Base-by-base conservation (phyloP, 2,888 invertebrate genomes). In the Arge pagana region DNA sequence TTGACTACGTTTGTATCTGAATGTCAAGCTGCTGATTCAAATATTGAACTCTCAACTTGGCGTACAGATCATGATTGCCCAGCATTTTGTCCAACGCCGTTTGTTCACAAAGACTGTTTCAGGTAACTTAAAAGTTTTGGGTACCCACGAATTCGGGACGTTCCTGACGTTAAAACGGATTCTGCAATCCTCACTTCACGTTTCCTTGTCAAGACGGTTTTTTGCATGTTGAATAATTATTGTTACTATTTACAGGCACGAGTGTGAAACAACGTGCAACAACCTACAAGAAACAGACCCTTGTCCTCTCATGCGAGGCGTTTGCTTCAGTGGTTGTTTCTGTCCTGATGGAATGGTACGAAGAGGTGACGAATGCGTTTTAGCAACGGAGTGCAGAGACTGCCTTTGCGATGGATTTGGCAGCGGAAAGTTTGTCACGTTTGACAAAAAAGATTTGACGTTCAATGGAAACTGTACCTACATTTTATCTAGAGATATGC, bases 391-490 rank as follows among this genome's bases (percentile, higher is more conserved):
- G 52, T 93, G 93, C 66, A 81, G 85, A 48, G 90, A 93, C 70
- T 92, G 92, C 80, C 75, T 83, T 79, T 85, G 78, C 55, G 85
- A 87, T 60, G 86, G 89, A 0, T 82, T 88, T 54, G 93, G 93
- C 0, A 85, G 89, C 43, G 86, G 91, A 1, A 88, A 91, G 66
- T 92, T 90, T 74, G 81, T 86, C 53, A 90, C 89, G 21, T 96
- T 92, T 69, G 94, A 95, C 71, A 85, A 87, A 16, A 85, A 83
- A 55, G 87, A 88, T 64, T 86, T 89, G 61, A 88, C 88, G 0
- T 88, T 90, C 73, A 85, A 88, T 59, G 91, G 90, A 4, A 90
- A 90, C 72, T 95, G 95, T 72, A 90, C 90, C 0, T 93, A 93
- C 70, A 80, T 93, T 21, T 83, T 92, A 45, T 86, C 91, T 0